phyloP scores from a whole-genome alignment of 2,113 vertebrate genomes.

The Hyaena hyaena region DNA sequence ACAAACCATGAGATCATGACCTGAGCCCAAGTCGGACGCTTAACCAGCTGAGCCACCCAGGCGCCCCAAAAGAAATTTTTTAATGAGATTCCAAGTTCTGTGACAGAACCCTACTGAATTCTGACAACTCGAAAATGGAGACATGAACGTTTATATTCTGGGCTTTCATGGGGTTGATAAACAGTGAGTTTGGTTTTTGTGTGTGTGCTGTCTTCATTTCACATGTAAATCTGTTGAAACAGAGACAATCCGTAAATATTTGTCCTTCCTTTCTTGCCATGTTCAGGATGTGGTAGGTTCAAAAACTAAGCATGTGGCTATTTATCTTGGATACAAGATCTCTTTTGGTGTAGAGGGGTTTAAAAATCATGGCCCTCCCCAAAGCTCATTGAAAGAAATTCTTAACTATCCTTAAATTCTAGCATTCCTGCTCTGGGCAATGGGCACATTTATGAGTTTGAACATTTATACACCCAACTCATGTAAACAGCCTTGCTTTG shows the following conservation, averaged over 20 bases:
- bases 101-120: background rate
- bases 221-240: background rate
- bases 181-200: background rate
- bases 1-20: too few species aligned
- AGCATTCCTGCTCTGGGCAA: background rate
- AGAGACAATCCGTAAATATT: background rate
- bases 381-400: background rate
- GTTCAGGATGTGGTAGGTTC: background rate
- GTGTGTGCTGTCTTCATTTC: background rate
- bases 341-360: background rate
- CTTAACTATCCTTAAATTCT: background rate
- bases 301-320: background rate
- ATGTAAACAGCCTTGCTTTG: background rate
- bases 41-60: too few species aligned
- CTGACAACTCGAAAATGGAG: background rate
- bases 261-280: background rate
- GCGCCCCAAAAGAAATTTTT: background rate
- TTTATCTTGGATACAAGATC: background rate
- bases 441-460: background rate
- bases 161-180: background rate
- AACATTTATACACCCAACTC: background rate
- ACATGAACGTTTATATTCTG: background rate
- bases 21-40: too few species aligned
- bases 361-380: background rate
- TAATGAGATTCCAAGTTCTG: background rate